Evolutionary conservation across 1,140 invertebrate genomes (phyloP).

Genomic region (Melitaea cinxia): DNA sequence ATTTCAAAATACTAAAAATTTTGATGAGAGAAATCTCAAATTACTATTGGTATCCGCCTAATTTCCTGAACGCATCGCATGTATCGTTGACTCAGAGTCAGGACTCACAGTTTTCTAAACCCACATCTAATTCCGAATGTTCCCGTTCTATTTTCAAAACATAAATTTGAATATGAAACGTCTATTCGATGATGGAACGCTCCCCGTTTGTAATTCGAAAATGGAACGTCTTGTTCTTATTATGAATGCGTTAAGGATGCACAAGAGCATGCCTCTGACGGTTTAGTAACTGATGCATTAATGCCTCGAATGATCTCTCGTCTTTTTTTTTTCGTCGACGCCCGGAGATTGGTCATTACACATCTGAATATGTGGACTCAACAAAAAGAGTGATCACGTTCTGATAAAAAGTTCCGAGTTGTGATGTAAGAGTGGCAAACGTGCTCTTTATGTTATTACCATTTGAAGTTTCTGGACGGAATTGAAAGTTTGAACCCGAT

Average conservation of each 20-base stretch:
- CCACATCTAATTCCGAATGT: conserved; percentile 42
- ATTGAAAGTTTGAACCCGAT: conserved; percentile 43
- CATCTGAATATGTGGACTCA: conserved; percentile 76
- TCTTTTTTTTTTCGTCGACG: conserved; percentile 67
- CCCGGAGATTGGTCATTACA: conserved; percentile 79
- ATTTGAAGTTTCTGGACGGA: conserved; percentile 73
- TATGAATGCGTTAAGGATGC: conserved; percentile 78
- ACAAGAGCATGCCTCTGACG: conserved; percentile 73
- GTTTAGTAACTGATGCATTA: conserved; percentile 80
- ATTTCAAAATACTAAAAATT: not conserved
- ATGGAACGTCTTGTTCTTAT: conserved; percentile 73
- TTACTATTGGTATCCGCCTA: conserved; percentile 12
- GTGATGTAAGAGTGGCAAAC: conserved; percentile 74
- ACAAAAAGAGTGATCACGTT: conserved; percentile 74
- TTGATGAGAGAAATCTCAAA: not conserved
- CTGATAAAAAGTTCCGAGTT: conserved; percentile 64
- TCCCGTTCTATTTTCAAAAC: conserved; percentile 68
- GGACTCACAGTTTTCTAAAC: conserved; percentile 24
- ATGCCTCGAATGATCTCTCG: conserved; percentile 67
- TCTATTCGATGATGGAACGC: conserved; percentile 58
- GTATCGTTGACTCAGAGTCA: conserved; percentile 28
- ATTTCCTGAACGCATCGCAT: conserved; percentile 38
- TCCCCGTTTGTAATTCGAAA: conserved; percentile 71
- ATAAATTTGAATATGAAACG: conserved; percentile 73
- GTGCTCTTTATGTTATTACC: conserved; percentile 74